Base-by-base conservation (phyloP, 2,888 invertebrate species). In the Aphodius granarius region DNA sequence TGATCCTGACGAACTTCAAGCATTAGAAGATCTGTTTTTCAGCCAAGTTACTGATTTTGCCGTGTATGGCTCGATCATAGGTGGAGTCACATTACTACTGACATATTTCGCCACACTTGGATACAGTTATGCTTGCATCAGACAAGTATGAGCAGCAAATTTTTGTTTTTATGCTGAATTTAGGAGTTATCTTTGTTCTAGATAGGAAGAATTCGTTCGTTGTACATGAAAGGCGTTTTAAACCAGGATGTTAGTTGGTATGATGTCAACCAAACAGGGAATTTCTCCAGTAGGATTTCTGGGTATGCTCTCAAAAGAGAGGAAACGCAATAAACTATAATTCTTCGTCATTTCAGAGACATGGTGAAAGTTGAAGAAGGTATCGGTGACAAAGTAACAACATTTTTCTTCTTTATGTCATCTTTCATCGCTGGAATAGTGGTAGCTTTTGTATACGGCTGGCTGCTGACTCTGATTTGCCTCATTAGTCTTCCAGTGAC, bases 391-490 rank as follows among this genome's bases (percentile, higher is more conserved):
- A 96, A 96, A 86, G 89, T 95, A 15, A 92, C 93, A 0, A 92
- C 94, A 83, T 91, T 95, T 79, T 87, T 92, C 0, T 94, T 93
- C 84, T 89, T 94, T 78, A 88, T 93, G 79, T 91, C 92, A 84
- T 92, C 94, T 0, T 94, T 94, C 83, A 86, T 95, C n/a, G 89
- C 91, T 2, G 92, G 94, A 1, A 90, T 95, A 72, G 84, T 92
- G 63, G 91, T 93, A 63, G 94, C 95, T 0, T 92, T 97, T 82
- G 86, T 90, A 0, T 94, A 94, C 83, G 96, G 96, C 74, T 96
- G 96, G 96, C 91, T 95, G 83, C 88, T 97, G 73, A 95, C 96
- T 0, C 87, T 95, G n/a, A 94, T 96, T 68, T 93, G 96, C 75
- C 85, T 96, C 72, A 91, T 92, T 19, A 92, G 94, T 77, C 91